Evolutionary conservation across 2,888 invertebrate species (phyloP).

Genomic region (Melipona bicolor): DNA sequence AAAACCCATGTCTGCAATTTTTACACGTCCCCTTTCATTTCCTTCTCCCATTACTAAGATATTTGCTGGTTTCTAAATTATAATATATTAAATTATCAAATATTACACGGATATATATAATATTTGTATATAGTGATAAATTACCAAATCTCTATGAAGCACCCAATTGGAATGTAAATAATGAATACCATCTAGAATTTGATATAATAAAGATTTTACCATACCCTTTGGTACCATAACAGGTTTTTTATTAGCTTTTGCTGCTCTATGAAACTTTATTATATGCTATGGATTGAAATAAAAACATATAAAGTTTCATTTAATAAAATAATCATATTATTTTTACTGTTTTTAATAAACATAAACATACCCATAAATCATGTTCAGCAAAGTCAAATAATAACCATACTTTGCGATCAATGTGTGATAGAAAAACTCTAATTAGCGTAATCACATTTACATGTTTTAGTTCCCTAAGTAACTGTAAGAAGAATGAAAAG

Average conservation of each 20-base stretch:
- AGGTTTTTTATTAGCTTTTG: slow-evolving; percentile 98
- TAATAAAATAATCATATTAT: background rate
- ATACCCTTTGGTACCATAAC: slow-evolving; percentile 98
- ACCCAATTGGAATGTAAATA: slow-evolving; percentile 99
- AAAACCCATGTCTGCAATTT: slow-evolving; percentile 99
- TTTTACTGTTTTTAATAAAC: background rate
- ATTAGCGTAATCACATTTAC: slow-evolving; percentile 98
- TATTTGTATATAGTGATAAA: slow-evolving; percentile 11
- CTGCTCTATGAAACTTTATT: slow-evolving; percentile 98
- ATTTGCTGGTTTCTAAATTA: slow-evolving; percentile 96
- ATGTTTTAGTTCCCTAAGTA: slow-evolving; percentile 97
- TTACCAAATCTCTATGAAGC: slow-evolving; percentile 96
- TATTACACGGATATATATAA: background rate
- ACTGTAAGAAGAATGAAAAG: slow-evolving; percentile 85
- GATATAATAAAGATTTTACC: slow-evolving; percentile 98
- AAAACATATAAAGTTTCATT: background rate
- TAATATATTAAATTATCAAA: slow-evolving; percentile 31
- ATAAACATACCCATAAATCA: slow-evolving; percentile 93
- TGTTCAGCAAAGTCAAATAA: slow-evolving; percentile 99
- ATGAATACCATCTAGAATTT: slow-evolving; percentile 99
- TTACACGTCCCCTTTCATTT: slow-evolving; percentile 97
- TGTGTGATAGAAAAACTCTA: slow-evolving; percentile 97
- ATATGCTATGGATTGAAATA: slow-evolving; percentile 89
- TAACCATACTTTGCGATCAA: slow-evolving; percentile 98
- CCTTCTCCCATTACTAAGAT: slow-evolving; percentile 99